Percentiles rank a stretch among this genome's conserved stretches.
Evolutionary conservation across 2,888 invertebrate species (phyloP).

Genomic region (Apotomis turbidana): DNA sequence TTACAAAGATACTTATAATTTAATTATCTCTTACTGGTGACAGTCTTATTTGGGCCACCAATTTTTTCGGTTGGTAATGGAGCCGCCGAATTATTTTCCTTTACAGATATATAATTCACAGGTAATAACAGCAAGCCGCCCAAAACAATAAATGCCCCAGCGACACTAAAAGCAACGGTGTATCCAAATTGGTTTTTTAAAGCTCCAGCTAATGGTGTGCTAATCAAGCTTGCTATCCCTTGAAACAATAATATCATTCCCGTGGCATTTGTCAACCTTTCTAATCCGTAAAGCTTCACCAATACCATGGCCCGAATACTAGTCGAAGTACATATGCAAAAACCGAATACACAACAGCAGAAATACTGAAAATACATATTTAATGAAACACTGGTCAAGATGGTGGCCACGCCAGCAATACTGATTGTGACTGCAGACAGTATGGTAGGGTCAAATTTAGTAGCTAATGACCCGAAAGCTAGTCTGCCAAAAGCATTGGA

Average conservation of each 20-base stretch:
- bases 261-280: slow-evolving; percentile 74
- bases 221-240: slow-evolving; percentile 70
- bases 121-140: slow-evolving; percentile 63
- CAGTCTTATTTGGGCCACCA: neutral
- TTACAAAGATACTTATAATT: slow-evolving; percentile 8
- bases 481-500: slow-evolving; percentile 67
- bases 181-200: slow-evolving; percentile 64
- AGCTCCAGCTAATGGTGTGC: slow-evolving; percentile 68
- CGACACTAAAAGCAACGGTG: slow-evolving; percentile 62
- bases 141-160: slow-evolving; percentile 64
- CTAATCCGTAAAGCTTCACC: slow-evolving; percentile 72
- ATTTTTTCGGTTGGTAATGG: neutral
- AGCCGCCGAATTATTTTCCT: slow-evolving; percentile 45
- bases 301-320: slow-evolving; percentile 66
- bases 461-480: slow-evolving; percentile 60
- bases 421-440: slow-evolving; percentile 53
- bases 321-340: slow-evolving; percentile 61
- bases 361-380: slow-evolving; percentile 67
- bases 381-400: slow-evolving; percentile 62
- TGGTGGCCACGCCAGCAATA: slow-evolving; percentile 60
- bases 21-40: slow-evolving; percentile 13
- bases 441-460: slow-evolving; percentile 61
- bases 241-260: slow-evolving; percentile 72
- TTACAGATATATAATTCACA: slow-evolving; percentile 51
- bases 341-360: slow-evolving; percentile 66